These are phyloP conservation scores for Agrochola circellaris DNA, from an alignment of 2,888 invertebrate species.

Conservation along the genomic window DNA sequence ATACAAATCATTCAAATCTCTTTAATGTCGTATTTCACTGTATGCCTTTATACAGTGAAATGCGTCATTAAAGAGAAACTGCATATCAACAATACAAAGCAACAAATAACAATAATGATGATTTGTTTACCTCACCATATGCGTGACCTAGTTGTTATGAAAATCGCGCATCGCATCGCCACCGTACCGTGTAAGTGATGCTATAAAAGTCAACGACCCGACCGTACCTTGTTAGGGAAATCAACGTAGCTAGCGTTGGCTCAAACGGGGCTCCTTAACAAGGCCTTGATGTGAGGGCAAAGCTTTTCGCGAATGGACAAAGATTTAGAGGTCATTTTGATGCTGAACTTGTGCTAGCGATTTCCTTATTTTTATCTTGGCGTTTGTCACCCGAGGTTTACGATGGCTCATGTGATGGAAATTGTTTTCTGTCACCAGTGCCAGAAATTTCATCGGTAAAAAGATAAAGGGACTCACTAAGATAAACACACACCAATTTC, in stretches of 20 bases:
- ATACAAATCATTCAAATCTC: no score
- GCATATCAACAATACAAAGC: slow-evolving; percentile 14
- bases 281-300: slow-evolving; percentile 51
- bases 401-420: neutral
- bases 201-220: slow-evolving; percentile 74
- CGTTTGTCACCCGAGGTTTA: neutral
- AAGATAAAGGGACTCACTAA: neutral
- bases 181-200: slow-evolving; percentile 69
- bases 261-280: slow-evolving; percentile 67
- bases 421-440: neutral
- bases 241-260: slow-evolving; percentile 67
- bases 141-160: slow-evolving; percentile 49
- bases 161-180: slow-evolving; percentile 52
- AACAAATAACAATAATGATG: slow-evolving; percentile 25
- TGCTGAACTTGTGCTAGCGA: neutral
- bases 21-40: no score
- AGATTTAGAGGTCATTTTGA: slow-evolving; percentile 36
- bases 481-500: no score
- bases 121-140: slow-evolving; percentile 37
- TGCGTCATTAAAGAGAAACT: slow-evolving; percentile 28
- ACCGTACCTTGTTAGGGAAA: slow-evolving; percentile 77
- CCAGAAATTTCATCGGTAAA: neutral
- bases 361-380: neutral
- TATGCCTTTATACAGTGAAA: neutral
- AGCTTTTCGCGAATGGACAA: slow-evolving; percentile 35